Percentiles rank a stretch among this genome's conserved stretches.
These are phyloP conservation scores for Ephydatia muelleri DNA, from an alignment of 37 sponge, comb jelly and placozoan genomes.

Conservation along the genomic window DNA sequence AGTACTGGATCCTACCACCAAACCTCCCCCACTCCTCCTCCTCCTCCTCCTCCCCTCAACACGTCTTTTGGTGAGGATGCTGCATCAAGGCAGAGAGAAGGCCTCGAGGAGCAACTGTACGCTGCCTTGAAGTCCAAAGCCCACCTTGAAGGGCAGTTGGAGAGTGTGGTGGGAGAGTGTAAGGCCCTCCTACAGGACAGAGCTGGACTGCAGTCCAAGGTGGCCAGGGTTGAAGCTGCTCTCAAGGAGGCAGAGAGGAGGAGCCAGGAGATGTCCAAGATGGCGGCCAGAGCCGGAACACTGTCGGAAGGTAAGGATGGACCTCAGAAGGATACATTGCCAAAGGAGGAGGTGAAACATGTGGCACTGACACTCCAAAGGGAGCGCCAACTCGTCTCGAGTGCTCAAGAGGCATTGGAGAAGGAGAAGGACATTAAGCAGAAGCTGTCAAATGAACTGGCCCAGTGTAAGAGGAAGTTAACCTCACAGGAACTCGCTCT, in stretches of 20 bases:
- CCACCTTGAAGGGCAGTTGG: conserved; percentile 65
- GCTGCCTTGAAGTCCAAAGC: conserved; percentile 36
- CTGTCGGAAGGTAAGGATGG: neutral
- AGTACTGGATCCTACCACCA: too few relatives aligned
- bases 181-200: conserved; percentile 50
- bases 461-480: neutral
- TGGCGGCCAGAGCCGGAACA: neutral
- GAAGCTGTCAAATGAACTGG: conserved; percentile 22
- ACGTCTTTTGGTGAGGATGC: too few relatives aligned
- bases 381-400: neutral
- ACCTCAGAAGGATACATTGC: too few relatives aligned
- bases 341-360: neutral
- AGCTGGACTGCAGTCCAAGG: conserved; percentile 45
- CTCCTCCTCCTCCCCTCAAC: too few relatives aligned
- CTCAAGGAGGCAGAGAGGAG: conserved; percentile 18
- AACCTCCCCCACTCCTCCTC: too few relatives aligned
- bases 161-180: conserved; percentile 62
- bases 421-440: conserved; percentile 21
- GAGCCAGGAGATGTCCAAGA: conserved; percentile 1
- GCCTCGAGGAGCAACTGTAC: conserved; percentile 29
- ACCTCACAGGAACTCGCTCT: conserved; percentile 14
- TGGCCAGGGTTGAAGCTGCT: conserved; percentile 53
- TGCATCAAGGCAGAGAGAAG: too few relatives aligned
- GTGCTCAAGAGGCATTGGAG: neutral
- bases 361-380: neutral